Evolutionary conservation across 1,140 invertebrate genomes (phyloP).

Genomic region (Papilio helenus): DNA sequence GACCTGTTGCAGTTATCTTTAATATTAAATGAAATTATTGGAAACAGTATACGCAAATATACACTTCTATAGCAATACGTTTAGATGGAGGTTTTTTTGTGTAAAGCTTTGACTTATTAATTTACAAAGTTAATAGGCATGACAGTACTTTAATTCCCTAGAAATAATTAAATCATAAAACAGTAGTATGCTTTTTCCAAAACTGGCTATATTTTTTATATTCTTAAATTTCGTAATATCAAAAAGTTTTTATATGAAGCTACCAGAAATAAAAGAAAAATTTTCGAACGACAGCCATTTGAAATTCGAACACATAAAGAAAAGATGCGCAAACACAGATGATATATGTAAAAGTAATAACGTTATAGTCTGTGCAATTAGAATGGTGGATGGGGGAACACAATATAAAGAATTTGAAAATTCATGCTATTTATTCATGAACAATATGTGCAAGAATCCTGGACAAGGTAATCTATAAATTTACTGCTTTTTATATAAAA

Average conservation of each 20-base stretch:
- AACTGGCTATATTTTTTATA: not conserved
- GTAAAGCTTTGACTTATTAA: not conserved
- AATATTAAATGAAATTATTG: too few species aligned
- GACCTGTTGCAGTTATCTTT: too few species aligned
- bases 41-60: too few species aligned
- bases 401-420: slow-evolving; percentile 57
- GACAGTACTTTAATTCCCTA: not conserved
- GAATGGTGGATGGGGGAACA: slow-evolving; percentile 30
- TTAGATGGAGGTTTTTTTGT: not conserved
- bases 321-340: slow-evolving; percentile 44
- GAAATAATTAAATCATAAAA: not conserved
- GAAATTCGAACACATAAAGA: slow-evolving; percentile 40
- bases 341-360: slow-evolving; percentile 49
- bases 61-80: too few species aligned
- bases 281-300: slow-evolving; percentile 42
- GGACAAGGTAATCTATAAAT: slow-evolving; percentile 47
- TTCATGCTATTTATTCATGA: slow-evolving; percentile 59
- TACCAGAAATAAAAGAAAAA: slow-evolving; percentile 31
- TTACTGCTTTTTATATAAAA: too few species aligned
- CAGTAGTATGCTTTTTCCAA: not conserved
- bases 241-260: slow-evolving; percentile 33
- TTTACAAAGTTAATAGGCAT: slow-evolving; percentile 9
- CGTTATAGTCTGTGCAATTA: slow-evolving; percentile 48
- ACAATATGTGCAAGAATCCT: slow-evolving; percentile 61
- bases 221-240: not conserved